A percentile compares a stretch with the other conserved stretches of the same genome.
phyloP scores from a whole-genome alignment of 2,888 invertebrate genomes.

The Tortricodes alternella region DNA sequence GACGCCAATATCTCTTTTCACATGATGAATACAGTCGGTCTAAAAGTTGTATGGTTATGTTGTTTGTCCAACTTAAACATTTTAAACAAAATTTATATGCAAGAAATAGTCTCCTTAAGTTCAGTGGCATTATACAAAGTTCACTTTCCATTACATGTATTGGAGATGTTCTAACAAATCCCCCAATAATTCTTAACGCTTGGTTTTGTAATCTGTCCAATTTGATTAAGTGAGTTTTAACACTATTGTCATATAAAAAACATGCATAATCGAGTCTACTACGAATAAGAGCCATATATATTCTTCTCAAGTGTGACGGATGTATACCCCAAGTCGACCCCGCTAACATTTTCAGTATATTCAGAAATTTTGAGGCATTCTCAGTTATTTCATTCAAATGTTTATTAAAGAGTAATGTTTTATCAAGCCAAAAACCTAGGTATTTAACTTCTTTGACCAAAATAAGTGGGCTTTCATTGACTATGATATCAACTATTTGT shows the following conservation, averaged over 20 bases:
- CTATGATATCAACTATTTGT: neutral
- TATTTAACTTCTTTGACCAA: neutral
- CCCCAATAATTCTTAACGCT: slow-evolving; percentile 11
- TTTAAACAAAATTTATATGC: slow-evolving; percentile 13
- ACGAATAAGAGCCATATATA: neutral
- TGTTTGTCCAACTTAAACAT: neutral
- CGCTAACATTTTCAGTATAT: neutral
- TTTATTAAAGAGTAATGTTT: neutral
- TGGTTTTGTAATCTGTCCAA: slow-evolving; percentile 23
- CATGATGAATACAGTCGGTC: neutral
- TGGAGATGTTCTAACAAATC: slow-evolving; percentile 16
- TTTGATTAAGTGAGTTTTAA: neutral
- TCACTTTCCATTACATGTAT: slow-evolving; percentile 26
- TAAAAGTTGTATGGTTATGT: neutral
- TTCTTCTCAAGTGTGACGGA: neutral
- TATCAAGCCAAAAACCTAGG: neutral
- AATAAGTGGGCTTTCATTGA: neutral
- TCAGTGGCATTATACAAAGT: slow-evolving; percentile 1
- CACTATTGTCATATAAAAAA: neutral
- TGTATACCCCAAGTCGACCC: neutral
- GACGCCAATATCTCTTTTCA: neutral
- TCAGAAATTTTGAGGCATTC: neutral
- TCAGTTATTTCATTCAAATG: neutral
- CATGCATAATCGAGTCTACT: neutral
- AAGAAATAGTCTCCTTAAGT: slow-evolving; percentile 9